Evolutionary conservation across 1,140 invertebrate genomes (phyloP), one percentile per base, ranked within the genome.

Genomic region (Phthorimaea operculella): DNA sequence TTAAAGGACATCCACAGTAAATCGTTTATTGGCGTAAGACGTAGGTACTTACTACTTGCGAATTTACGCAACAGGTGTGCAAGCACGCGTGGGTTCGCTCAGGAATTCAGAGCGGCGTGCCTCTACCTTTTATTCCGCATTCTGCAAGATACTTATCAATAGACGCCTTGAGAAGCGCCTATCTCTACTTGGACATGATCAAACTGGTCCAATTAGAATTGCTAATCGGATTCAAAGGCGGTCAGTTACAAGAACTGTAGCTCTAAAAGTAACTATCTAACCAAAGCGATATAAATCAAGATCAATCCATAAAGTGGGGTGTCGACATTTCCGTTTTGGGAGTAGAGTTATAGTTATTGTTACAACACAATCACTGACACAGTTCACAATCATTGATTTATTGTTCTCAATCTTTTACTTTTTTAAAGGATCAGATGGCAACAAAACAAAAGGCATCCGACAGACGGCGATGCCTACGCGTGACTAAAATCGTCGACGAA

Each of bases 401-500:
- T 28, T 28, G 21, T 28, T 28, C 44, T n/a, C 44, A 47, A 11
- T 14, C 3, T 47, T 16, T 47, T 47, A 16, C 14, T 16, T 42
- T n/a, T n/a, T 11, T 4, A 16, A n/a, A 16, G 44, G 14, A 47
- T 47, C 16, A 9, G 15, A 9, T n/a, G 9, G 44, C n/a, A 47
- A 47, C 15, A 17, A 47, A 47, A 47, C n/a, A 15, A 47, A 47
- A 47, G 15, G 18, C 48, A 67, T 72, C 73, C 74, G 70, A 72
- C 61, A 69, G 59, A 60, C 67, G 62, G 55, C 70, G 64, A 68
- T 63, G 70, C 67, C 68, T 76, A 74, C 72, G 70, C 72, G 72
- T 76, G 70, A 79, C 74, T 79, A 74, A 76, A 76, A 70, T 64
- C 60, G 59, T 62, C 51, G 53, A 57, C 63, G 61, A 61, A 55